phyloP scores from a whole-genome alignment of 2,797 vertebrate genomes.

The Syngnathus rostellatus region DNA sequence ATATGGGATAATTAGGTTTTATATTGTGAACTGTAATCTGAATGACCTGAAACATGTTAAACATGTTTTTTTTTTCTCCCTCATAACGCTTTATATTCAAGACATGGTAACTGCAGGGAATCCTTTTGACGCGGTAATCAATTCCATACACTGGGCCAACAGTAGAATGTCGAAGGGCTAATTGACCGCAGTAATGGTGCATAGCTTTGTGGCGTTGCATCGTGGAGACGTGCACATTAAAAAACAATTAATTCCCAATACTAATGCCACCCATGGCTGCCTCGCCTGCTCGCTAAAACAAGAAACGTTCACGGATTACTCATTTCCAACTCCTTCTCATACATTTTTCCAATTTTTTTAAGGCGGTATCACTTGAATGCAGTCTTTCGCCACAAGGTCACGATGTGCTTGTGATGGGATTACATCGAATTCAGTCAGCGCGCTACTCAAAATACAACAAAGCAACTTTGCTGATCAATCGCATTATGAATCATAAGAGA shows the following conservation, averaged over 20 bases:
- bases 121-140: conserved; percentile 58
- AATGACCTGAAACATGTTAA: neutral
- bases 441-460: neutral
- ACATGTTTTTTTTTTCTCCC: conserved; percentile 8
- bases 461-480: neutral
- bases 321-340: conserved; percentile 61
- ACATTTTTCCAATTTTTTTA: neutral
- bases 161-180: conserved; percentile 64
- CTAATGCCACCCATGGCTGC: conserved; percentile 64
- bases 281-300: conserved; percentile 57
- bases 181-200: conserved; percentile 73
- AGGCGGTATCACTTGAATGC: neutral
- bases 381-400: conserved; percentile 11
- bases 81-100: conserved; percentile 52
- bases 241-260: conserved; percentile 76
- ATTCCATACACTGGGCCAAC: conserved; percentile 60
- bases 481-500: neutral
- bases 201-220: conserved; percentile 57
- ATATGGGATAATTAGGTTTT: neutral
- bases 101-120: conserved; percentile 47
- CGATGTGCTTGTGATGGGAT: neutral
- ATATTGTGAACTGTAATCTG: neutral
- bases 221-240: conserved; percentile 67
- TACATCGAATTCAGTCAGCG: neutral
- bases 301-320: conserved; percentile 67